Base-by-base conservation (phyloP, 2,888 invertebrate genomes). In the Agonopterix heracliana region DNA sequence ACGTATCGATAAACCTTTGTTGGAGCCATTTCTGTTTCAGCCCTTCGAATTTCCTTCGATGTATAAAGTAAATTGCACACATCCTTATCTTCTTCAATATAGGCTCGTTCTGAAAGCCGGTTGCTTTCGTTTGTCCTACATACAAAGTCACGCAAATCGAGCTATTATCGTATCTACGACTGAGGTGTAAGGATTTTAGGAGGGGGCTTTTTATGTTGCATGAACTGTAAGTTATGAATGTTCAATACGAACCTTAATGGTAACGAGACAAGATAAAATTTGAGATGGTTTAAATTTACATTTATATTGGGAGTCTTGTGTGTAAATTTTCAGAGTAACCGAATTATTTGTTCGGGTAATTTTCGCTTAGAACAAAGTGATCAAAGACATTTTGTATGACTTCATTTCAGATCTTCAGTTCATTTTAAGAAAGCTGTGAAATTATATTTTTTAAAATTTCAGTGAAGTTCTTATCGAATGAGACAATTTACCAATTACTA, bases 51-150 rank as follows among this genome's bases (percentile, higher is more conserved):
- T 56, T 54, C 54, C 57, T 56, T 51, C 46, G 57, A 59, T 59
- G 66, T 65, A 68, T 74, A 68, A 74, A 72, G 71, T 72, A 71
- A 75, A 78, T 78, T 77, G 77, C 71, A 66, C 70, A 68, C 74
- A 71, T 69, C 71, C 71, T 74, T 78, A 78, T 76, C 77, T 68
- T 34, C 46, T 41, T 42, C 51, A 53, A 55, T 56, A 50, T 51
- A 48, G 26, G 26, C 26, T 26, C 26, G 26, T 26, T 26, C 26
- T 26, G 26, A 26, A 26, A 26, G 26, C 26, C 26, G 26, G 26
- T 26, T 26, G 26, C 26, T 26, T 26, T 26, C 26, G 26, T 26
- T 5, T 26, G 26, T 26, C 26, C 26, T 26, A 7, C 26, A 26
- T 26, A 26, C 3, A 26, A 26, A 26, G 26, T 26, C 26, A 26